These are phyloP conservation scores for Lemur catta DNA, from an alignment of 2,797 vertebrate genomes.

Conservation along the genomic window DNA sequence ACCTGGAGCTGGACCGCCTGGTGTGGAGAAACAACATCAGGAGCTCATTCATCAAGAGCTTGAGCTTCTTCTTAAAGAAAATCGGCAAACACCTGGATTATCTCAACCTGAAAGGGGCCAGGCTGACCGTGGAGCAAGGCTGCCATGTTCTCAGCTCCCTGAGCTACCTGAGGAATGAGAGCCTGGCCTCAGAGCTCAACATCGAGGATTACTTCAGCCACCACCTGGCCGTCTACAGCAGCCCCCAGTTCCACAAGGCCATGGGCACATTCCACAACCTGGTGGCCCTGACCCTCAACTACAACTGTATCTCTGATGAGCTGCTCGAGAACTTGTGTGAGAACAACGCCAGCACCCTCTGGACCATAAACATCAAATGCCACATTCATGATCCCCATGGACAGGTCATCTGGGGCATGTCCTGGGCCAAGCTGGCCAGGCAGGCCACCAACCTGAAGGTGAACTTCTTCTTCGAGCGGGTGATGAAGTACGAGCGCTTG, in stretches of 20 bases:
- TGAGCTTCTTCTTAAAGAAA: constrained; percentile 82
- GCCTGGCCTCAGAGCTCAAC: constrained; percentile 77
- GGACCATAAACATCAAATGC: constrained; percentile 84
- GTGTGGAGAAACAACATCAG: constrained; percentile 79
- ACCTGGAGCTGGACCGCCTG: constrained; percentile 80
- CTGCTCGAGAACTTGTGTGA: constrained; percentile 81
- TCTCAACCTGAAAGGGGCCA: constrained; percentile 82
- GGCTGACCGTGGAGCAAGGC: constrained; percentile 81
- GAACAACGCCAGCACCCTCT: constrained; percentile 68
- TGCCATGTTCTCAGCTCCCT: constrained; percentile 82
- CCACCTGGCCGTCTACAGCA: constrained; percentile 73
- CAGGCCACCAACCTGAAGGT: constrained; percentile 80
- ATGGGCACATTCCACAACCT: constrained; percentile 80
- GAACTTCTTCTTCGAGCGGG: constrained; percentile 82
- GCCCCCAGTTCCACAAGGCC: constrained; percentile 65
- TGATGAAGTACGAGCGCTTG: constrained; percentile 80
- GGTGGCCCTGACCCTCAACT: constrained; percentile 81
- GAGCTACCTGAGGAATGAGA: constrained; percentile 67
- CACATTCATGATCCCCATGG: constrained; percentile 80
- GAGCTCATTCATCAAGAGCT: constrained; percentile 73
- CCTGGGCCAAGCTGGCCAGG: constrained; percentile 83
- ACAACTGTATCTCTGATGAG: constrained; percentile 85
- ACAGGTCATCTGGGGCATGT: constrained; percentile 82
- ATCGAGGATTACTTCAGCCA: constrained; percentile 84
- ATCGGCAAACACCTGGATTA: constrained; percentile 79